Conservation (phyloP, 2,113 vertebrate genomes). For the western clawed frog (Xenopus tropicalis) region DNA sequence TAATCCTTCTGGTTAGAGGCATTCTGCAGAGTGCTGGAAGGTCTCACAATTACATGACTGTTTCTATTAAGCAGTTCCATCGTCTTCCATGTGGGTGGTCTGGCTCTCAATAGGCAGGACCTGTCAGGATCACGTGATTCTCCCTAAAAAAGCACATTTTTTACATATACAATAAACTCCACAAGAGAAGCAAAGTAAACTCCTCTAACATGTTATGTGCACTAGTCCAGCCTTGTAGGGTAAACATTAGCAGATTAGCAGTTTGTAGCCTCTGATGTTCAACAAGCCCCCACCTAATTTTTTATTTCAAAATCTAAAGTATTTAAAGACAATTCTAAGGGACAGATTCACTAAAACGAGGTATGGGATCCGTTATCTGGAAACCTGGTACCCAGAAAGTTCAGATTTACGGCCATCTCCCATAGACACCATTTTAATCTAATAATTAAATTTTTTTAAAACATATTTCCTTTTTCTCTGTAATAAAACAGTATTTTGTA, state of each 20-base stretch:
- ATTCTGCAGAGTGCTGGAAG: slow-evolving; percentile 72
- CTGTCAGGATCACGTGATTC: slow-evolving; percentile 76
- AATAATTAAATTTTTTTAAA: too few species aligned
- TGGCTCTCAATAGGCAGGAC: slow-evolving; percentile 76
- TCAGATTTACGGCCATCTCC: too few species aligned
- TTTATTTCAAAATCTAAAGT: background rate
- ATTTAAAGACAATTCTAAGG: background rate
- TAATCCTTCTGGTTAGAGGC: slow-evolving; percentile 68
- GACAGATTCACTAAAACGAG: background rate
- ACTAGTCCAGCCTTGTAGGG: slow-evolving; percentile 53
- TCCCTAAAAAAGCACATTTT: slow-evolving; percentile 47
- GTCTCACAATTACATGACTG: slow-evolving; percentile 79
- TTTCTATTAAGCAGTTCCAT: slow-evolving; percentile 82
- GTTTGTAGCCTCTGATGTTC: slow-evolving; percentile 19
- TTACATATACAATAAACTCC: slow-evolving; percentile 65
- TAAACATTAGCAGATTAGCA: slow-evolving; percentile 53
- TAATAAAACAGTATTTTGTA: too few species aligned
- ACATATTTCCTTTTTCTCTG: too few species aligned
- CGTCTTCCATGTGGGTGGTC: slow-evolving; percentile 84
- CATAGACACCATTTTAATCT: too few species aligned
- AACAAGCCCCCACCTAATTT: slow-evolving; percentile 12
- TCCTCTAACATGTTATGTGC: slow-evolving; percentile 53
- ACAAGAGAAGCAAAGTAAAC: slow-evolving; percentile 58
- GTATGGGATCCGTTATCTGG: too few species aligned
- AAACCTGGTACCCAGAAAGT: too few species aligned